Evolutionary conservation across 2,888 invertebrate genomes (phyloP), one percentile per base, ranked within the genome.

Genomic region (Habroteleia sp.): DNA sequence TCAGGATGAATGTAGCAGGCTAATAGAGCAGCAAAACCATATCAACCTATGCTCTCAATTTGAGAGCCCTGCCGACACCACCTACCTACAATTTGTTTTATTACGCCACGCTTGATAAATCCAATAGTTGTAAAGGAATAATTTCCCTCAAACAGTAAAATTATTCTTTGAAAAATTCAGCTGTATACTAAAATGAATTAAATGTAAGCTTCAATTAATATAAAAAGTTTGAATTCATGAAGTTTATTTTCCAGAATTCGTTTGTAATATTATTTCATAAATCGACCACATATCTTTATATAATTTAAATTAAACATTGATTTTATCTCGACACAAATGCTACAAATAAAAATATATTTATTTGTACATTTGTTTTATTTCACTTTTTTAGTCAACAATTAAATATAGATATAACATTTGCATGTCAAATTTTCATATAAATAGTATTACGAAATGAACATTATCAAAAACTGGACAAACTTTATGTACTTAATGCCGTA

Each of bases 11-110:
- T 46, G 68, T 58, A 68, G 46, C 56, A 48, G 41, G 13, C 68
- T 69, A 50, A 69, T 52, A 58, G 58, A 60, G 58, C 60, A 60
- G 69, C 60, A 58, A 58, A 69, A 58, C 50, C 58, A 52, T 58
- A 60, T 69, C 44, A 69, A 60, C 58, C 31, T 52, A 60, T 69
- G 69, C 52, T 69, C 69, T 52, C 50, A 44, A 58, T 69, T 60
- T 60, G 48, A 60, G 29, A 37, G 13, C 50, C 16, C 14, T 17
- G 42, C 52, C 42, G 56, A 50, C 52, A 60, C 20, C 37, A 60
- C 31, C 17, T 52, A 13, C 20, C 10, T 11, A 35, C 35, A 60
- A 60, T 69, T 56, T 69, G 50, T 69, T 52, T 69, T 44, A 69
- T 60, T 52, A 25, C 31, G 11, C 14, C 0, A 25, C 31, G 37